Percentiles rank a stretch among this genome's conserved stretches.
Conservation (phyloP, 1,140 invertebrate genomes). For the Monochamus saltuarius region DNA sequence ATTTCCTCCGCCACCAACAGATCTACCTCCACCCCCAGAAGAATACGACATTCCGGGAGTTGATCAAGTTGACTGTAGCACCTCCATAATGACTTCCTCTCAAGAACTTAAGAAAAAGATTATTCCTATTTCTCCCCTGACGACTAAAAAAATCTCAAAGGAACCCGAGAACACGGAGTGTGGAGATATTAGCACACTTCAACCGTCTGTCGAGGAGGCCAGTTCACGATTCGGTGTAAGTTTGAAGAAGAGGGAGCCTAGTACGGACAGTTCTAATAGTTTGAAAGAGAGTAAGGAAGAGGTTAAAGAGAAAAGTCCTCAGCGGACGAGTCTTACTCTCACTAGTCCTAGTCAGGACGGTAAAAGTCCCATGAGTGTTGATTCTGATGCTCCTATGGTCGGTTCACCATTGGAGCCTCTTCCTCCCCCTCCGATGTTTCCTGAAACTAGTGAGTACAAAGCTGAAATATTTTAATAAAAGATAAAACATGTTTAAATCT, state of each 20-base stretch:
- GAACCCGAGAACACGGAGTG: conserved; percentile 43
- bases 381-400: conserved; percentile 48
- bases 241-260: conserved; percentile 66
- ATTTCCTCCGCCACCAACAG: conserved; percentile 79
- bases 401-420: conserved; percentile 45
- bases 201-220: conserved; percentile 69
- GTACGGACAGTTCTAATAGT: conserved; percentile 61
- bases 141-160: conserved; percentile 40
- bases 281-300: conserved; percentile 48
- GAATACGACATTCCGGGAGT: conserved; percentile 57
- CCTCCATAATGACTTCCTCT: conserved; percentile 48
- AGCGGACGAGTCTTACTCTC: conserved; percentile 47
- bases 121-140: conserved; percentile 51
- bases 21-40: conserved; percentile 73
- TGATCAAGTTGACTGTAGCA: conserved; percentile 42
- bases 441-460: conserved; percentile 39
- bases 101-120: conserved; percentile 51
- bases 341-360: conserved; percentile 52
- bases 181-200: conserved; percentile 63
- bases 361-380: conserved; percentile 50
- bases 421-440: conserved; percentile 48
- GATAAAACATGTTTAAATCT: background rate
- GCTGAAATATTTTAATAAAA: background rate
- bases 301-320: conserved; percentile 47
- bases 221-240: conserved; percentile 70